Percentiles rank a stretch among this genome's conserved stretches.
phyloP scores from a whole-genome alignment of 2,888 invertebrate genomes.

The Protonemura montana region DNA sequence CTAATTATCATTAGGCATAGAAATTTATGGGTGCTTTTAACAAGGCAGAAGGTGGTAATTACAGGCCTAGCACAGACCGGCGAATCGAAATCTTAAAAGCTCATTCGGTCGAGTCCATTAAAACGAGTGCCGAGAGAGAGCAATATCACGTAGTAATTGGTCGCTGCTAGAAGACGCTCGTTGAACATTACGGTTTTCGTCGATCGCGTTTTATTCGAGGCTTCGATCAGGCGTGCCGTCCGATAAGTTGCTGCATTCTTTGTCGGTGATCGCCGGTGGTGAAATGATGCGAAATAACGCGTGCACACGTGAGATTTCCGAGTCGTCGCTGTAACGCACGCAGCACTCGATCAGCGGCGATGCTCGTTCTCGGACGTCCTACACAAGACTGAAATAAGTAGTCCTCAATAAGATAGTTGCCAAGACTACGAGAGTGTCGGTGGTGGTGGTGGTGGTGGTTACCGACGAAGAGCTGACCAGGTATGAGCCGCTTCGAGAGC shows the following conservation, averaged over 20 bases:
- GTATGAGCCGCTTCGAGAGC: not conserved
- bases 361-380: conserved; percentile 21
- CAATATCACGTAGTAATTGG: not conserved
- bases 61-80: not conserved
- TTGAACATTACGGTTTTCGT: not conserved
- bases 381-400: conserved; percentile 40
- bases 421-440: not conserved
- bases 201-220: not conserved
- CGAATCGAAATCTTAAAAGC: not conserved
- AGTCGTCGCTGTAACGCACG: not conserved
- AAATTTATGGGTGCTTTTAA: conserved; percentile 26
- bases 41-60: conserved; percentile 8
- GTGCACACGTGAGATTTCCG: not conserved
- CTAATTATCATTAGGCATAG: conserved; percentile 24
- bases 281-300: no score
- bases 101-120: conserved; percentile 12
- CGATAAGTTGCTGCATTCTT: no score
- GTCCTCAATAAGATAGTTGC: conserved; percentile 28
- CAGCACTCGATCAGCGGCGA: not conserved
- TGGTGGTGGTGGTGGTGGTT: not conserved
- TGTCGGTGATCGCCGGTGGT: no score
- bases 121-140: not conserved
- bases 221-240: not conserved
- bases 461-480: conserved; percentile 22
- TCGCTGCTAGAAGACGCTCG: not conserved